A percentile compares a stretch with the other conserved stretches of the same genome.
Evolutionary conservation across 1,140 invertebrate genomes (phyloP).

Genomic region (Pomacea maculata): DNA sequence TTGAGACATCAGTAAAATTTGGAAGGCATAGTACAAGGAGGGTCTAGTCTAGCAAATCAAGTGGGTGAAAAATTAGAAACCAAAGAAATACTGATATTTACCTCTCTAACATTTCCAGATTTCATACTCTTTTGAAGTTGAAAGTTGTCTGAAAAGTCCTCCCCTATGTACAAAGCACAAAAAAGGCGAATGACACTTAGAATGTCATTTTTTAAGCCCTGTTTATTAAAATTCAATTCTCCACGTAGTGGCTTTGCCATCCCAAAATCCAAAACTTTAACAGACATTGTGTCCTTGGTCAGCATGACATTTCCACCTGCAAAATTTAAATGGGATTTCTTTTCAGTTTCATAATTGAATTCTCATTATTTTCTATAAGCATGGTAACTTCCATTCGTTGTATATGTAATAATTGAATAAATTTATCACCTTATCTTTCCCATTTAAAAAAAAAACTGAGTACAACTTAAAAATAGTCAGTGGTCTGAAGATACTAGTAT

Average conservation of each 20-base stretch:
- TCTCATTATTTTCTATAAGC: too few species aligned
- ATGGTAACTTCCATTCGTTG: too few species aligned
- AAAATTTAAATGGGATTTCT: not conserved
- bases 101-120: slow-evolving; percentile 7
- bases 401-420: too few species aligned
- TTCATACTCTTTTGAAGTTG: slow-evolving; percentile 13
- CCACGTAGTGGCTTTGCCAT: slow-evolving; percentile 21
- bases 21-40: too few species aligned
- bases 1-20: not conserved
- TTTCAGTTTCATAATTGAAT: too few species aligned
- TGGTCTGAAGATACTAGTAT: too few species aligned
- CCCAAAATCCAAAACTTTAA: slow-evolving; percentile 43
- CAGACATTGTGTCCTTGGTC: slow-evolving; percentile 26
- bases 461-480: too few species aligned
- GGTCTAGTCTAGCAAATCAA: not conserved
- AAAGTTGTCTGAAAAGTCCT: slow-evolving; percentile 23
- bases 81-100: not conserved
- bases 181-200: slow-evolving; percentile 21
- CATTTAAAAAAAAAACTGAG: too few species aligned
- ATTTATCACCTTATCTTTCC: too few species aligned
- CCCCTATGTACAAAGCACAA: slow-evolving; percentile 24
- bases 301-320: slow-evolving; percentile 44
- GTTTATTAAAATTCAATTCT: slow-evolving; percentile 5
- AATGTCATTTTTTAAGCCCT: slow-evolving; percentile 19
- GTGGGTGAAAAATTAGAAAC: not conserved